These are phyloP conservation scores for Notechis scutatus DNA, from an alignment of 2,113 vertebrate species.

Conservation along the genomic window DNA sequence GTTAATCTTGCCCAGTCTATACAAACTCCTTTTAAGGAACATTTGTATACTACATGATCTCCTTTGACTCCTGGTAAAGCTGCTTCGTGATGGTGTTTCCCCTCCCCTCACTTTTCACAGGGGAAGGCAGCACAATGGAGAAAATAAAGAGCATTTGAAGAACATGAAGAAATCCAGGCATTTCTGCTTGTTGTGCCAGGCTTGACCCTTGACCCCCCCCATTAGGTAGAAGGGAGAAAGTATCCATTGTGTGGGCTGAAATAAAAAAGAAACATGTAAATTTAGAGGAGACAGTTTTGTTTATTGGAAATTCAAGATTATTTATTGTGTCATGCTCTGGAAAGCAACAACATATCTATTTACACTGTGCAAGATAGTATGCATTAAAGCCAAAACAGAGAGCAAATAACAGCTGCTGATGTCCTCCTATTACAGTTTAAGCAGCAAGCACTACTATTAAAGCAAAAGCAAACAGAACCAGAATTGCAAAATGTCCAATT, in stretches of 20 bases:
- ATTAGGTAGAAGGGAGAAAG: not conserved
- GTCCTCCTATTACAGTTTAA: not conserved
- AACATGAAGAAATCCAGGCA: not conserved
- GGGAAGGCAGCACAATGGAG: not conserved
- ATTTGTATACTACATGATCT: not conserved
- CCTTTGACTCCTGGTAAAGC: not conserved
- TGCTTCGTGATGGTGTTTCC: not conserved
- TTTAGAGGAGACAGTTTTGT: not conserved
- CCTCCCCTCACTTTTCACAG: not conserved
- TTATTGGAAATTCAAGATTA: not conserved
- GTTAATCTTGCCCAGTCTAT: not conserved
- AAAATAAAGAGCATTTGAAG: not conserved
- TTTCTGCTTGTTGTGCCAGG: not conserved
- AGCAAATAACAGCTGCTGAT: constrained; percentile 32
- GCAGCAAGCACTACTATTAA: not conserved
- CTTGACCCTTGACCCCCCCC: not conserved
- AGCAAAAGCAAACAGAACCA: not conserved
- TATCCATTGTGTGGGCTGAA: not conserved
- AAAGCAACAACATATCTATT: not conserved
- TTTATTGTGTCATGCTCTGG: constrained; percentile 1
- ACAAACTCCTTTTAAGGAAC: not conserved
- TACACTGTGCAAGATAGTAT: not conserved
- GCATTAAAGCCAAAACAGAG: not conserved
- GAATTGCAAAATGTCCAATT: not conserved
- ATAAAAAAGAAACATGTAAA: fast-evolving